These are phyloP conservation scores for Eutolmus rufibarbis DNA, from an alignment of 2,888 invertebrate genomes.

Conservation along the genomic window DNA sequence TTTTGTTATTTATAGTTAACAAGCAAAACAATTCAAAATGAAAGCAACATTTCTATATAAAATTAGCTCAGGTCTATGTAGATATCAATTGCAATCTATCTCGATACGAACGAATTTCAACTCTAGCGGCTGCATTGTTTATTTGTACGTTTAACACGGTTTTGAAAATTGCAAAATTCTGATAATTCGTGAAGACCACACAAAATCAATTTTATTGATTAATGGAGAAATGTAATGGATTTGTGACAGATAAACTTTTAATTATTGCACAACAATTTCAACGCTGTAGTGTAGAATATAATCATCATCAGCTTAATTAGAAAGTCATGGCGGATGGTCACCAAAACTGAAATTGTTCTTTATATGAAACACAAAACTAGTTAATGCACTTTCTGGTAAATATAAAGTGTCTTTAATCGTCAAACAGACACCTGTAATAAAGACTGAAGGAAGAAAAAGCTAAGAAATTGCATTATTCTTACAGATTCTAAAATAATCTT, in stretches of 20 bases:
- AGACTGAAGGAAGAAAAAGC: no score
- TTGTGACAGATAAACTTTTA: neutral
- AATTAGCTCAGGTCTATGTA: neutral
- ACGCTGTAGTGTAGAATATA: neutral
- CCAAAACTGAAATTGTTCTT: no score
- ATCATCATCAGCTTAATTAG: no score
- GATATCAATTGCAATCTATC: neutral
- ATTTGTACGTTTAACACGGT: neutral
- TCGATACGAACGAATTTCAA: neutral
- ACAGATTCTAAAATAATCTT: no score
- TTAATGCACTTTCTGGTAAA: no score
- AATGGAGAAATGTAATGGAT: neutral
- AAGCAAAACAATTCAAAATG: conserved; percentile 26
- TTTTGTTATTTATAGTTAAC: conserved; percentile 37
- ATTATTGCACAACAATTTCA: neutral
- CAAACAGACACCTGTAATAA: no score
- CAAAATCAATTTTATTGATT: neutral
- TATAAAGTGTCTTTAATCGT: no score
- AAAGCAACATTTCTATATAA: conserved; percentile 7
- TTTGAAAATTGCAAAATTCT: neutral
- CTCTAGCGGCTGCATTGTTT: neutral
- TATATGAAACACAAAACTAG: no score
- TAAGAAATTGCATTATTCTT: no score
- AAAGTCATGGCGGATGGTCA: no score
- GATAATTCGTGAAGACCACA: neutral